phyloP scores from a whole-genome alignment of 2,888 invertebrate species.

The Phortica okadai region DNA sequence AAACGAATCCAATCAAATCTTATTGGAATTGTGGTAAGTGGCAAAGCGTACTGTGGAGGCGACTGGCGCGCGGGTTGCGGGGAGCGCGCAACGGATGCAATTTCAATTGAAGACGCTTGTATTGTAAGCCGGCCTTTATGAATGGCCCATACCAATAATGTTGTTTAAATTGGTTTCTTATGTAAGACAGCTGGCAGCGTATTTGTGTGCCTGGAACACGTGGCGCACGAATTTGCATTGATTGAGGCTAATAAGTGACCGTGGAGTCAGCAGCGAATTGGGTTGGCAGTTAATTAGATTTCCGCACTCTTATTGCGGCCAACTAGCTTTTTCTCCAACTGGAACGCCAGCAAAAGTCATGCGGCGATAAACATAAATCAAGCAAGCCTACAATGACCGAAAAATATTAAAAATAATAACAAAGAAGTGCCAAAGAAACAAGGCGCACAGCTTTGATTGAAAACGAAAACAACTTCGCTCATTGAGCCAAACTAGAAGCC shows the following conservation, averaged over 20 bases:
- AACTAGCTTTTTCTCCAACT: background rate
- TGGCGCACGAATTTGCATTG: background rate
- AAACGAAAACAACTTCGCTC: background rate
- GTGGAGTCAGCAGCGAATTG: background rate
- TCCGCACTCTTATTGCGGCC: too few species aligned
- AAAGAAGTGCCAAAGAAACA: background rate
- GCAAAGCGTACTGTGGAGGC: background rate
- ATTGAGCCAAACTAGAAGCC: background rate
- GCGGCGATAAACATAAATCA: background rate
- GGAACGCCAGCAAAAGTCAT: background rate
- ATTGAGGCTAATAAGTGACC: background rate
- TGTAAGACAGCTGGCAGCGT: background rate
- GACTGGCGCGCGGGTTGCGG: too few species aligned
- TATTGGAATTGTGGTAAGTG: background rate
- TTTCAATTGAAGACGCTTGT: background rate
- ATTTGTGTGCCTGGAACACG: background rate
- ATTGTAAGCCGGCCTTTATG: background rate
- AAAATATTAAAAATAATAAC: background rate
- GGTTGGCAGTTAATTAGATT: background rate
- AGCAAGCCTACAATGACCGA: background rate
- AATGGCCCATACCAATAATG: background rate
- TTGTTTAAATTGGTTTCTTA: background rate
- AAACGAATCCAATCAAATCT: background rate
- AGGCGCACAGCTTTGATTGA: background rate
- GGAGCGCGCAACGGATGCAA: background rate